phyloP scores from a whole-genome alignment of 2,888 invertebrate species.

The Himalopsyche kuldschensis region DNA sequence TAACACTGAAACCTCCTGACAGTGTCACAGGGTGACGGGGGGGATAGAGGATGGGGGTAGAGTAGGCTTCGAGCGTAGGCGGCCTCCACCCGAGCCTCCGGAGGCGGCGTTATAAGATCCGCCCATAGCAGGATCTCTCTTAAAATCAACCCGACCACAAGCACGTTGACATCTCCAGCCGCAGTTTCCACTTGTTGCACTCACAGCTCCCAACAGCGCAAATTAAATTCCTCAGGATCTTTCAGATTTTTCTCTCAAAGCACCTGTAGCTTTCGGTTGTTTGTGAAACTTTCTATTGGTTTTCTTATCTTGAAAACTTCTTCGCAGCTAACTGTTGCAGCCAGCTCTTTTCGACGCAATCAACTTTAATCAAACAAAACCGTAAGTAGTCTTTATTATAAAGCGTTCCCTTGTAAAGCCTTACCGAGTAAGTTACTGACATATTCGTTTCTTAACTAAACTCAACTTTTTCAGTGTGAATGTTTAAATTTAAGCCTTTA shows the following conservation, averaged over 20 bases:
- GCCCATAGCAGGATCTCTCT: constrained; percentile 21
- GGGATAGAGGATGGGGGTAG: background rate
- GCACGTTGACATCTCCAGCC: background rate
- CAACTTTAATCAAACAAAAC: background rate
- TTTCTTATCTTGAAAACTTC: background rate
- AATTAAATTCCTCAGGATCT: background rate
- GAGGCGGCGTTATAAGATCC: constrained; percentile 32
- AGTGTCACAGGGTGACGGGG: background rate
- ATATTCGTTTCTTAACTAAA: too few species aligned
- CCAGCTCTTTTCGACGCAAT: background rate
- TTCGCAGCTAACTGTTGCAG: background rate
- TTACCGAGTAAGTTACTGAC: too few species aligned
- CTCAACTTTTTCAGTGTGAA: too few species aligned
- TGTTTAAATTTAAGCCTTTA: background rate
- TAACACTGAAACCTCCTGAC: background rate
- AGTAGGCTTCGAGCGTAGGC: constrained; percentile 21
- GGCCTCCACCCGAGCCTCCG: background rate
- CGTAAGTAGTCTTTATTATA: background rate
- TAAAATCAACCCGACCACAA: constrained; percentile 21
- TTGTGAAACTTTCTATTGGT: background rate
- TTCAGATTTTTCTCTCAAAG: background rate
- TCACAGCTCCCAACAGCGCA: background rate
- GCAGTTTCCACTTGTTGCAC: constrained; percentile 11
- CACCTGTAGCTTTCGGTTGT: background rate
- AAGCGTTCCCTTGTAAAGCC: background rate